phyloP scores from a whole-genome alignment of 2,113 vertebrate genomes.

The Eurystomus gularis region DNA sequence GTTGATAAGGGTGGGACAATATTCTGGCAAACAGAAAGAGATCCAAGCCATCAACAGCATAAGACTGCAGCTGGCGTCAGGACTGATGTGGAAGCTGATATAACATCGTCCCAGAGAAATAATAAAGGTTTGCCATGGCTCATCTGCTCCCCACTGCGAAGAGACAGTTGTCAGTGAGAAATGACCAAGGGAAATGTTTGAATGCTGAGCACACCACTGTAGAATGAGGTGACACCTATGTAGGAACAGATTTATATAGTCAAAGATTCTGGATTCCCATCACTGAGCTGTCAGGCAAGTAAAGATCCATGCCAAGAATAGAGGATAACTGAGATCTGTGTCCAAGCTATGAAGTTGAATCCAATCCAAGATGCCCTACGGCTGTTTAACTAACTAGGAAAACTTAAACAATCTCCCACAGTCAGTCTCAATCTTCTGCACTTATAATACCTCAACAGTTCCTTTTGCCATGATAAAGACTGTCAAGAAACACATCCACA shows the following conservation, averaged over 20 bases:
- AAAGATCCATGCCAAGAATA: constrained; percentile 15
- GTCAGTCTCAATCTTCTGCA: constrained; percentile 7
- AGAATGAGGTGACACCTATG: constrained; percentile 17
- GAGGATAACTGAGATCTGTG: constrained; percentile 13
- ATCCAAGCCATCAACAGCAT: background rate
- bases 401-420: constrained; percentile 19
- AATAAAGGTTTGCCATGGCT: background rate
- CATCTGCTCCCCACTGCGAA: background rate
- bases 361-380: constrained; percentile 25
- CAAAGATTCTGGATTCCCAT: constrained; percentile 3
- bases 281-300: constrained; percentile 21
- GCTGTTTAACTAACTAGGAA: constrained; percentile 45
- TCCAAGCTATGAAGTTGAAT: constrained; percentile 37
- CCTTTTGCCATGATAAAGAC: constrained; percentile 13
- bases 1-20: background rate
- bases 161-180: background rate
- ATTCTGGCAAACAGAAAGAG: background rate
- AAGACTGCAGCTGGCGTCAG: background rate
- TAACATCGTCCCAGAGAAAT: background rate
- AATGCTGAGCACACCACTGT: background rate
- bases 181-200: background rate
- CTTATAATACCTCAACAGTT: background rate
- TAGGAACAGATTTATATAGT: background rate
- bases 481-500: constrained; percentile 18
- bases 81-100: background rate